phyloP scores from a whole-genome alignment of 2,888 invertebrate genomes.

The Lochmaea capreae region DNA sequence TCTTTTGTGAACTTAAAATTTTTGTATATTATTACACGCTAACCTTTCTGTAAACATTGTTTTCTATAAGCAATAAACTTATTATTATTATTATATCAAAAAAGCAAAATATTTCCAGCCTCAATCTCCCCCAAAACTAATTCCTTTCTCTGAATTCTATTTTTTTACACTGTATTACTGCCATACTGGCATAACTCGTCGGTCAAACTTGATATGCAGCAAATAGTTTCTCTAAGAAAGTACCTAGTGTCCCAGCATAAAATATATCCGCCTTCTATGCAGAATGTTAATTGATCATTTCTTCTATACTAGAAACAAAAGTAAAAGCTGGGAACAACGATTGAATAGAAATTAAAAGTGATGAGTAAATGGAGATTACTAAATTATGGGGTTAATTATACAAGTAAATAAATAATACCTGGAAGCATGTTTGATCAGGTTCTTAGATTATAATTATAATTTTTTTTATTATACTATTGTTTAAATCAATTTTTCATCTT shows the following conservation, averaged over 20 bases:
- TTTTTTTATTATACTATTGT: not conserved
- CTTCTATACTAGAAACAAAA: constrained; percentile 36
- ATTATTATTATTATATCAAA: too few relatives aligned
- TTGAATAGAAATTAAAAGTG: constrained; percentile 17
- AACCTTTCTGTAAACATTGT: too few relatives aligned
- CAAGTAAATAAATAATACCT: not conserved
- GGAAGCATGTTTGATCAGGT: not conserved
- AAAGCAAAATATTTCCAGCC: not conserved
- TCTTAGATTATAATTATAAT: not conserved
- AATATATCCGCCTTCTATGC: constrained; percentile 40
- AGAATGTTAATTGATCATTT: constrained; percentile 39
- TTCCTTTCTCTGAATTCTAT: constrained; percentile 26
- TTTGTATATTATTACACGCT: too few relatives aligned
- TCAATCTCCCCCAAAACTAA: constrained; percentile 21
- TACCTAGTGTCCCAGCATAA: constrained; percentile 40
- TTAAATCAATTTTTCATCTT: too few relatives aligned
- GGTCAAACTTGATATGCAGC: constrained; percentile 43
- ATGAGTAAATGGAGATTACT: not conserved
- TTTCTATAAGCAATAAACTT: too few relatives aligned
- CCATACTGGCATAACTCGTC: constrained; percentile 45
- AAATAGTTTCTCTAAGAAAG: constrained; percentile 42
- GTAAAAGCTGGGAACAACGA: constrained; percentile 29
- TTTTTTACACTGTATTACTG: constrained; percentile 49
- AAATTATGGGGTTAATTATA: constrained; percentile 6
- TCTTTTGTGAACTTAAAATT: too few relatives aligned